Evolutionary conservation across 2,888 invertebrate species (phyloP).

Genomic region (Sinelater perroti): DNA sequence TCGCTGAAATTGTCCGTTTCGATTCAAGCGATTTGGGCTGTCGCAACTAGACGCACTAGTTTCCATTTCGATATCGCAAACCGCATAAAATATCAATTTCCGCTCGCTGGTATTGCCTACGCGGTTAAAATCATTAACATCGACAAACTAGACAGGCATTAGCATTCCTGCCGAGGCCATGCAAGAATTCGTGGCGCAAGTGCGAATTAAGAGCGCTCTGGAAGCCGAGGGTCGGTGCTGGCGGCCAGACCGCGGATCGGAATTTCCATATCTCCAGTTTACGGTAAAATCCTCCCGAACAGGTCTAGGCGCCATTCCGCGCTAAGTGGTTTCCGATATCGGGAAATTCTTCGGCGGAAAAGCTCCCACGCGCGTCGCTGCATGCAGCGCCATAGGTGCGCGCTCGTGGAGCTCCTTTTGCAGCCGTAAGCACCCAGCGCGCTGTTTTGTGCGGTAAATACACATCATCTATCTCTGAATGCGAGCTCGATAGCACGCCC

Average conservation of each 20-base stretch:
- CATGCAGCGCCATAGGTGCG: no score
- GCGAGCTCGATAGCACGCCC: constrained; percentile 40
- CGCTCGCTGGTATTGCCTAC: constrained; percentile 7
- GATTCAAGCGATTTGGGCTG: no score
- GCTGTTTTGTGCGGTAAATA: constrained; percentile 35
- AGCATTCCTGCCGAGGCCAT: constrained; percentile 14
- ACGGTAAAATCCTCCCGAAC: no score
- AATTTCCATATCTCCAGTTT: no score
- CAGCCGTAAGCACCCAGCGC: constrained; percentile 3
- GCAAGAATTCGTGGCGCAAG: constrained; percentile 14
- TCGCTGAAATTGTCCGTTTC: neutral
- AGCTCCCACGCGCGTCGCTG: no score
- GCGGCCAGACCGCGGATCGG: no score
- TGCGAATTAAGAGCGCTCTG: no score
- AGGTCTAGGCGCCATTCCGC: no score
- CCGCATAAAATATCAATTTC: constrained; percentile 19
- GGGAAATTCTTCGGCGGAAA: no score
- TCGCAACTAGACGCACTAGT: neutral
- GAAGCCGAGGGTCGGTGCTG: no score
- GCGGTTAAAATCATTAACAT: constrained; percentile 9
- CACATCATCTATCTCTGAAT: constrained; percentile 40
- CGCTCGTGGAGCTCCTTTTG: no score
- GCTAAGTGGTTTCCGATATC: no score
- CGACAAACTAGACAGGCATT: constrained; percentile 11
- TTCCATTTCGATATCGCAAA: constrained; percentile 8